A percentile compares a stretch with the other conserved stretches of the same genome.
These are phyloP conservation scores for Leucophenga montana DNA, from an alignment of 2,888 invertebrate species.

Conservation along the genomic window DNA sequence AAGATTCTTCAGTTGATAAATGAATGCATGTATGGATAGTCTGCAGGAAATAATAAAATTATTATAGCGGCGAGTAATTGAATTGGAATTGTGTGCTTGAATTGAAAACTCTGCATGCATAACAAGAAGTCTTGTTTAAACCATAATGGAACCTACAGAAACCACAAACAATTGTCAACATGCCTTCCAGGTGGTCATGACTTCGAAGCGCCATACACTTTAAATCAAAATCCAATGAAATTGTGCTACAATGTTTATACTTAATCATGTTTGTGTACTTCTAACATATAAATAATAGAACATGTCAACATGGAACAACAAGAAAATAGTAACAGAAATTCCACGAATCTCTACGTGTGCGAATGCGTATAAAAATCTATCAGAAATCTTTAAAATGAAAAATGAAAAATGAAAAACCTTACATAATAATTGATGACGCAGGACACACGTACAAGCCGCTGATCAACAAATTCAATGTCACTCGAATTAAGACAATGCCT, in stretches of 20 bases:
- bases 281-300: slow-evolving; percentile 23
- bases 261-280: slow-evolving; percentile 13
- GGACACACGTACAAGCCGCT: slow-evolving; percentile 57
- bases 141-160: background rate
- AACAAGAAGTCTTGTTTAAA: too few relatives aligned
- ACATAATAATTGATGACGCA: slow-evolving; percentile 66
- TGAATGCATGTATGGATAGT: background rate
- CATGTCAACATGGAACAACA: slow-evolving; percentile 14
- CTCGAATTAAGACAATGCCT: slow-evolving; percentile 25
- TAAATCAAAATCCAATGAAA: slow-evolving; percentile 4
- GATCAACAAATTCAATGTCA: background rate
- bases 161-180: slow-evolving; percentile 1
- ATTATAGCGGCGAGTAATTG: background rate
- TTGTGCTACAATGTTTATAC: slow-evolving; percentile 9
- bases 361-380: background rate
- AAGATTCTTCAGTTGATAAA: slow-evolving; percentile 3
- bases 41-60: slow-evolving; percentile 22
- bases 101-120: too few relatives aligned
- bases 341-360: slow-evolving; percentile 4
- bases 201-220: background rate
- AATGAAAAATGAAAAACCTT: slow-evolving; percentile 43
- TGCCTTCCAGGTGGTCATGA: slow-evolving; percentile 18
- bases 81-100: too few relatives aligned
- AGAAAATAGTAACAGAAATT: background rate
- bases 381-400: background rate